These are phyloP conservation scores for Odontothrips loti DNA, from an alignment of 2,888 invertebrate genomes.

Conservation along the genomic window DNA sequence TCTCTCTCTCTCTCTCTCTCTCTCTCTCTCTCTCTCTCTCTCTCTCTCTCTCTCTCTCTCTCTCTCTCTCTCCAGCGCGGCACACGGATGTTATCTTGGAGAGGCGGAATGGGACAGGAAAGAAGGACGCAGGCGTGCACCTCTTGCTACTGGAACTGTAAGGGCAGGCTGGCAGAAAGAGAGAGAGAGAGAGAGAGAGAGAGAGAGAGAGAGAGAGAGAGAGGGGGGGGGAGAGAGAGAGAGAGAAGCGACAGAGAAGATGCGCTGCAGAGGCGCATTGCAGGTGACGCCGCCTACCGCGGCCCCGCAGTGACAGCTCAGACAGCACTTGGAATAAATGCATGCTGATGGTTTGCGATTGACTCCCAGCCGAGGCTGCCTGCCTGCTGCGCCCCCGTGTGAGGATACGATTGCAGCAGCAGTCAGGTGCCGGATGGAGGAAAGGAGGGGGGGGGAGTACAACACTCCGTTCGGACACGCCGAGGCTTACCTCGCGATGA, in stretches of 20 bases:
- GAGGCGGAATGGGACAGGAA: too few species aligned
- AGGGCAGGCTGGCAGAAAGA: not conserved
- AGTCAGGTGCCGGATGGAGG: not conserved
- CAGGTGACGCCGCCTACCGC: constrained; percentile 6
- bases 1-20: too few species aligned
- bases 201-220: not conserved
- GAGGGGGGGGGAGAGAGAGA: not conserved
- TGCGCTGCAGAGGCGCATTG: not conserved
- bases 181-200: constrained; percentile 1
- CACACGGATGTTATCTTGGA: too few species aligned
- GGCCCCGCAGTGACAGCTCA: constrained; percentile 9
- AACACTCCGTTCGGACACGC: too few species aligned
- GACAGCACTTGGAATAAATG: constrained; percentile 16
- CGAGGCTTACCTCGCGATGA: too few species aligned
- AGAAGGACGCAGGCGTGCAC: not conserved
- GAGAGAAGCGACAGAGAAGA: not conserved
- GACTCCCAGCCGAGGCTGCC: not conserved
- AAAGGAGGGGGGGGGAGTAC: too few species aligned
- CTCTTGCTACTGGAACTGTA: not conserved
- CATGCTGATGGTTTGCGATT: constrained; percentile 17
- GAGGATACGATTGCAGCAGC: not conserved
- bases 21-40: not conserved
- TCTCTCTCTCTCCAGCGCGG: not conserved
- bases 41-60: not conserved
- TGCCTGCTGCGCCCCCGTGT: not conserved